Base-by-base conservation (phyloP, 2,888 invertebrate genomes). In the Heliconius ismenius region DNA sequence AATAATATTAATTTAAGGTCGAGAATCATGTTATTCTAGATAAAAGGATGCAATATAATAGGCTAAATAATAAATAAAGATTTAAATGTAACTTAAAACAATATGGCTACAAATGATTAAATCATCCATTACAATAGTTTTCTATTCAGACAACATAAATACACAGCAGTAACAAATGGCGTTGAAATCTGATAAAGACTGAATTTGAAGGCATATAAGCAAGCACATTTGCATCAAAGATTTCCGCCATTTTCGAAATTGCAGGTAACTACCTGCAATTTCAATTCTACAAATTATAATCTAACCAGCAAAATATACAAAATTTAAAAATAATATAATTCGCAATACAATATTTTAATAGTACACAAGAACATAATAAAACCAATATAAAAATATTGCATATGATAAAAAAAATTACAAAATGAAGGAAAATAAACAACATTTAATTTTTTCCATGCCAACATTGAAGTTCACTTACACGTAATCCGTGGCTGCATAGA, bases 401-500 rank as follows among this genome's bases (percentile, higher is more conserved):
- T 77, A 67, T 64, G 70, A 75, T 80, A 39, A 74, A 32, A 79
- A 78, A 82, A 78, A 77, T 65, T 76, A 68, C 74, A 69, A 74
- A 78, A 75, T 21, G 75, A 80, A 78, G 36, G 9, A 54, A 78
- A 81, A 75, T 67, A 70, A 54, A 39, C 26, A 68, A 74, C 73
- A 76, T 68, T 75, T 78, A 73, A 72, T 43, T 1, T 58, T 58
- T 28, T 54, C 77, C 77, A 79, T 80, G 63, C 79, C 82, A 83
- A 84, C 82, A 67, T 77, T 49, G 75, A 36, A 72, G 49, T 54
- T 39, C 81, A 92, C 92, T 92, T 87, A 92, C 92, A 87, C 86
- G 80, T 79, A 39, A 75, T 82, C 89, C 91, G 89, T 86, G 83
- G 92, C 89, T 81, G 90, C 91, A 36, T 86, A 86, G 81, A 77